These are phyloP conservation scores for Dryoscopus gambensis DNA, from an alignment of 2,113 vertebrate species.

Conservation along the genomic window DNA sequence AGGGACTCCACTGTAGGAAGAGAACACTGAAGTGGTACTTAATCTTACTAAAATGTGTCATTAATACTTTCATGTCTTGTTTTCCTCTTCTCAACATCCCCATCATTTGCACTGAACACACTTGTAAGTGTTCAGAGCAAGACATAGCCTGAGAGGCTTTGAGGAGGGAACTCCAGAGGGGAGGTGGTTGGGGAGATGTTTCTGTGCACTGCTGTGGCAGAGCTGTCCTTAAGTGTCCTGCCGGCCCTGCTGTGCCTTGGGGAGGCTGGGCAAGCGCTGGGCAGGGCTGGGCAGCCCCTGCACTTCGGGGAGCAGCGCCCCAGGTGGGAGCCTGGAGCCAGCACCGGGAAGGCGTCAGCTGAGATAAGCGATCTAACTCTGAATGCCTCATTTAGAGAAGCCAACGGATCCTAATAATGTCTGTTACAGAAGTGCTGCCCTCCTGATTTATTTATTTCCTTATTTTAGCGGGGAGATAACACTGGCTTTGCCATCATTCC, in stretches of 20 bases:
- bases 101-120: fast-evolving
- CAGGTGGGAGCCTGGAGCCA: not conserved
- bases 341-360: not conserved
- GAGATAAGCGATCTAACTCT: not conserved
- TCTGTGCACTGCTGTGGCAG: not conserved
- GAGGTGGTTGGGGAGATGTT: not conserved
- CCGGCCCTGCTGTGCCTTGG: not conserved
- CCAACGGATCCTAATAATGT: not conserved
- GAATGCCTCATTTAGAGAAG: not conserved
- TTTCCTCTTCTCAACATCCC: not conserved
- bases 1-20: not conserved
- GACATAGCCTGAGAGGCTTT: too few species aligned
- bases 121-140: not conserved
- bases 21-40: not conserved
- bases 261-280: not conserved
- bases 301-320: fast-evolving
- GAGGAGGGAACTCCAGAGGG: not conserved
- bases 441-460: not conserved
- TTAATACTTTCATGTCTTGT: not conserved
- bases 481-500: not conserved
- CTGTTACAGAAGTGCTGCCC: not conserved
- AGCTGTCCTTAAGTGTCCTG: not conserved
- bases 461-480: fast-evolving
- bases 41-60: not conserved
- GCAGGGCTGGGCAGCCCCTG: not conserved